Percentiles rank a stretch among this genome's conserved stretches.
These are phyloP conservation scores for Siniperca undulata DNA, from an alignment of 2,797 vertebrate species.

Conservation along the genomic window DNA sequence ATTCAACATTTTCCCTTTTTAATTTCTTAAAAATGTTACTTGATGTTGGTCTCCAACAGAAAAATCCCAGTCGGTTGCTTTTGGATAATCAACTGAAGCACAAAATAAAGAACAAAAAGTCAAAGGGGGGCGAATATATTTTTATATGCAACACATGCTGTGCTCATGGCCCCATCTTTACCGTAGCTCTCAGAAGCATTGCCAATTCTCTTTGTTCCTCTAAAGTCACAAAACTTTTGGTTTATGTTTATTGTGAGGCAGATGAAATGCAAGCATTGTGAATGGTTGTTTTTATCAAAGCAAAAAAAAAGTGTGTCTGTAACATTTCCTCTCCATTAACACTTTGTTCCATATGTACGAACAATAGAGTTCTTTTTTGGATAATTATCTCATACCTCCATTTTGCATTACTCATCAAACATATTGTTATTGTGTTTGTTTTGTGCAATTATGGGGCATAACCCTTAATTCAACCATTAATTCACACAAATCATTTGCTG, in stretches of 20 bases:
- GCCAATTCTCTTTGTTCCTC: constrained; percentile 17
- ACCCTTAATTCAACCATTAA: constrained; percentile 33
- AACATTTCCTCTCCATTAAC: constrained; percentile 48
- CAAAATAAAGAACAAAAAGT: constrained; percentile 42
- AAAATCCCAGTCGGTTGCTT: constrained; percentile 21
- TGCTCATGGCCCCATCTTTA: constrained; percentile 27
- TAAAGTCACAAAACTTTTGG: constrained; percentile 39
- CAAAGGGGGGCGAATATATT: constrained; percentile 27
- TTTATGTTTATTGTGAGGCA: constrained; percentile 19
- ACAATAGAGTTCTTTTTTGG: constrained; percentile 28
- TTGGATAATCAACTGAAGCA: constrained; percentile 31
- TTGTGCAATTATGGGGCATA: constrained; percentile 24
- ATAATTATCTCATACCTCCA: constrained; percentile 47
- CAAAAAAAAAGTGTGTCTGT: constrained; percentile 12
- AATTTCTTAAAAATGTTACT: constrained; percentile 4
- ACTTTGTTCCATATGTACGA: neutral
- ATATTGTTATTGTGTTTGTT: constrained; percentile 30
- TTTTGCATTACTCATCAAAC: constrained; percentile 50
- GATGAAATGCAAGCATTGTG: neutral
- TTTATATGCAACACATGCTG: constrained; percentile 43
- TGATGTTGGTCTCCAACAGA: constrained; percentile 7
- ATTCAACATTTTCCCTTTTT: neutral
- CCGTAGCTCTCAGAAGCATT: constrained; percentile 10
- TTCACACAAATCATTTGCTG: constrained; percentile 49
- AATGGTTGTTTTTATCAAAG: constrained; percentile 17